Percentiles rank a stretch among this genome's conserved stretches.
These are phyloP conservation scores for Liparis tanakae DNA, from an alignment of 2,797 vertebrate genomes.

Conservation along the genomic window DNA sequence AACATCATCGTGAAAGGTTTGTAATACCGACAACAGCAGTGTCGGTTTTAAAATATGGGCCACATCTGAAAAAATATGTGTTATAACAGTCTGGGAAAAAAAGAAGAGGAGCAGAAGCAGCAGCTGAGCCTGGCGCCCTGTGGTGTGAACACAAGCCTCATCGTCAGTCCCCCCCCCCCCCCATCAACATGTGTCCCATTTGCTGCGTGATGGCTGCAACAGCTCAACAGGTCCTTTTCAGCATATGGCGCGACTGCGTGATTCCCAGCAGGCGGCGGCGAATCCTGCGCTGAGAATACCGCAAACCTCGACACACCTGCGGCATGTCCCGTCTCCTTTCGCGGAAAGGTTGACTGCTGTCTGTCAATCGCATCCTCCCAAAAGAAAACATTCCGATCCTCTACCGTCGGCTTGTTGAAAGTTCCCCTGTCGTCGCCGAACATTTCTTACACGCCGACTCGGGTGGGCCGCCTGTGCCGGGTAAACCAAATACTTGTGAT, in stretches of 20 bases:
- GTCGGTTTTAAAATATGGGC: slow-evolving; percentile 8
- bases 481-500: slow-evolving; percentile 35
- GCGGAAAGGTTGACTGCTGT: slow-evolving; percentile 21
- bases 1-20: neutral
- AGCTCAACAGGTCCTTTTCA: slow-evolving; percentile 41
- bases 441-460: neutral
- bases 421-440: slow-evolving; percentile 16
- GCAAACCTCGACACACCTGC: neutral
- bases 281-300: slow-evolving; percentile 28
- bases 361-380: slow-evolving; percentile 21
- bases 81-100: neutral
- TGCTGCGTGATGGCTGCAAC: slow-evolving; percentile 26
- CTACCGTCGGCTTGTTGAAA: slow-evolving; percentile 29
- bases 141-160: slow-evolving; percentile 13
- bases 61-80: slow-evolving; percentile 3
- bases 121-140: slow-evolving; percentile 7
- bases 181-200: slow-evolving; percentile 39
- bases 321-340: slow-evolving; percentile 14
- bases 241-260: slow-evolving; percentile 38
- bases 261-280: slow-evolving; percentile 32
- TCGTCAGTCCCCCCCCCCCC: neutral
- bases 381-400: slow-evolving; percentile 18
- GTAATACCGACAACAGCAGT: neutral
- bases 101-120: slow-evolving; percentile 1
- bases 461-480: slow-evolving; percentile 17